Evolutionary conservation across 2,888 invertebrate genomes (phyloP), one percentile per base, ranked within the genome.

Genomic region (Chymomyza caudatula): DNA sequence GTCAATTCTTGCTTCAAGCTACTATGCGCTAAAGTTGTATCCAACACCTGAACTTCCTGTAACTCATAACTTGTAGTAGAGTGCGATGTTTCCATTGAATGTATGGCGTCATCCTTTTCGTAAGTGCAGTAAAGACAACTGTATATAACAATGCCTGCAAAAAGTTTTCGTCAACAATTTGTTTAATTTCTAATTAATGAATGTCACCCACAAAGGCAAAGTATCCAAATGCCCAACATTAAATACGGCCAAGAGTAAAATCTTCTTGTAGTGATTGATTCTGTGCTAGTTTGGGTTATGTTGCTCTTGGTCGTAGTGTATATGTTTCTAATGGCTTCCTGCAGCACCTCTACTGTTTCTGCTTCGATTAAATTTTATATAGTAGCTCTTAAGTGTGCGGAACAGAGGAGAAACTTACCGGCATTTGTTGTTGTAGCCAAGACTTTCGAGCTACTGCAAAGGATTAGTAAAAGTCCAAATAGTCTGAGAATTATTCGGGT

Each of bases 1-100:
- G 65, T 25, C 8, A 73, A n/a, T 51, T 75, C 71, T 2, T 71
- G 81, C 47, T 84, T 85, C n/a, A 78, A 60, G 4, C 82, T 69
- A 15, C 64, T 61, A 20, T 84, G 77, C 0, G 63, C 57, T 20
- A 68, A 11, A 2, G 76, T 62, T 56, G 71, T 76, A 11, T 67
- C 51, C 49, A 66, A 15, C 5, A 83, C 53, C 22, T 73, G 73
- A 2, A 78, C 66, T 11, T 81, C 73, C 62, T 81, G 84, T 11
- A 78, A 60, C 65, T 81, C 76, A 44, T 81, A 69, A 15, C 64
- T 73, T 8, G 61, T 72, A 3, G 68, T n/a, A 2, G 69, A 37
- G 11, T 69, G 62, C 19, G 52, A 69, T 3, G 53, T 17, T 57
- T 17, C 19, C 20, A 20, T 52, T 60, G 17, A 57, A 15, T 65